A percentile compares a stretch with the other conserved stretches of the same genome.
phyloP scores from a whole-genome alignment of 2,797 vertebrate genomes.

The Scarus forsteni region DNA sequence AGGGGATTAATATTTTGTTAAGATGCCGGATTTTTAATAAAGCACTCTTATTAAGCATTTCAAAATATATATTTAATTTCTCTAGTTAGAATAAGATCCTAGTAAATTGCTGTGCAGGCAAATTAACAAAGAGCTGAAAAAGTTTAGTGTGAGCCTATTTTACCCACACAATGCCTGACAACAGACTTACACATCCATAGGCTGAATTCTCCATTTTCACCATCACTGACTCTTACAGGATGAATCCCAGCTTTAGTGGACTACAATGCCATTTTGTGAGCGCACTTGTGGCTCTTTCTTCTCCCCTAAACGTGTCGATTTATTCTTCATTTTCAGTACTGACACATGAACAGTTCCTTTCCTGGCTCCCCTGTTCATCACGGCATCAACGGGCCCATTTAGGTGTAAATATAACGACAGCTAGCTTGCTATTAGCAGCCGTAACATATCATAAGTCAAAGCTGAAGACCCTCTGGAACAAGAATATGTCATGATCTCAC shows the following conservation, averaged over 20 bases:
- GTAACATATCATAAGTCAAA: conserved; percentile 59
- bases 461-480: conserved; percentile 59
- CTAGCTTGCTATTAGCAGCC: conserved; percentile 75
- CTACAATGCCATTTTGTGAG: conserved; percentile 41
- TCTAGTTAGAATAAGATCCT: neutral
- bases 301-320: conserved; percentile 49
- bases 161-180: conserved; percentile 23
- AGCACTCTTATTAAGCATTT: too few species aligned
- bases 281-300: conserved; percentile 58
- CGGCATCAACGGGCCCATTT: conserved; percentile 75
- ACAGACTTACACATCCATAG: conserved; percentile 16
- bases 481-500: conserved; percentile 69
- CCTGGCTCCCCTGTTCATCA: conserved; percentile 63
- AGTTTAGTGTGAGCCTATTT: conserved; percentile 51
- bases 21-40: too few species aligned
- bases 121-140: conserved; percentile 37
- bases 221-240: neutral
- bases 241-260: conserved; percentile 28
- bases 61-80: too few species aligned
- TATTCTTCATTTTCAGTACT: conserved; percentile 79
- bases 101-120: conserved; percentile 10
- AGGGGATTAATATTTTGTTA: conserved; percentile 25
- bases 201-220: conserved; percentile 16
- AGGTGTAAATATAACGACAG: conserved; percentile 79
- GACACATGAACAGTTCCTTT: conserved; percentile 82